Evolutionary conservation across 2,797 vertebrate genomes (phyloP).

Genomic region (Borostomias antarcticus): DNA sequence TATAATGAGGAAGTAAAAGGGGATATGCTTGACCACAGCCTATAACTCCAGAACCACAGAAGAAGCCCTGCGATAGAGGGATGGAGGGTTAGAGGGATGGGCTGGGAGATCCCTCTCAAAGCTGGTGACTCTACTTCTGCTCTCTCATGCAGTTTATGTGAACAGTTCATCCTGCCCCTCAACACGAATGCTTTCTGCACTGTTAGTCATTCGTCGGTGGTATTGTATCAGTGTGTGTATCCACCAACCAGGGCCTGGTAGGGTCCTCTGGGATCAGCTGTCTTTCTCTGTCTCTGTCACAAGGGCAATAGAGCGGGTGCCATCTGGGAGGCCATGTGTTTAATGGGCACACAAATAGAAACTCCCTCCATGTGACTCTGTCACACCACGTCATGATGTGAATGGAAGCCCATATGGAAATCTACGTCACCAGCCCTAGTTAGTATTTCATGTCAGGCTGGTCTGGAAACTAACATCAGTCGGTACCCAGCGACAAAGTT

Average conservation of each 20-base stretch:
- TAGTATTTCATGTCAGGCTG: background rate
- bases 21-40: constrained; percentile 41
- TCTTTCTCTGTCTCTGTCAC: constrained; percentile 51
- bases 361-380: constrained; percentile 2
- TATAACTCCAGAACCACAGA: constrained; percentile 8
- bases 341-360: constrained; percentile 18
- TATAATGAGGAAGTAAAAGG: constrained; percentile 52
- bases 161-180: background rate
- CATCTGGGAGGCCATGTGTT: constrained; percentile 35
- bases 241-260: constrained; percentile 27
- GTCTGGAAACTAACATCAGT: background rate
- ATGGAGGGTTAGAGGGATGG: background rate
- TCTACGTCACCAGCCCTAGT: background rate
- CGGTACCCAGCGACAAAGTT: background rate
- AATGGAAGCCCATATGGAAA: background rate
- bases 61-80: background rate
- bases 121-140: too few relatives aligned
- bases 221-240: constrained; percentile 13
- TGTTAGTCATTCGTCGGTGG: background rate
- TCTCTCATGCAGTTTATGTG: background rate
- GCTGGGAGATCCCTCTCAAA: background rate
- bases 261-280: constrained; percentile 47
- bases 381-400: background rate
- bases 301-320: constrained; percentile 32
- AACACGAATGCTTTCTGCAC: background rate